Evolutionary conservation across 2,888 invertebrate species (phyloP).

Genomic region (Leptinotarsa rubiginosa): DNA sequence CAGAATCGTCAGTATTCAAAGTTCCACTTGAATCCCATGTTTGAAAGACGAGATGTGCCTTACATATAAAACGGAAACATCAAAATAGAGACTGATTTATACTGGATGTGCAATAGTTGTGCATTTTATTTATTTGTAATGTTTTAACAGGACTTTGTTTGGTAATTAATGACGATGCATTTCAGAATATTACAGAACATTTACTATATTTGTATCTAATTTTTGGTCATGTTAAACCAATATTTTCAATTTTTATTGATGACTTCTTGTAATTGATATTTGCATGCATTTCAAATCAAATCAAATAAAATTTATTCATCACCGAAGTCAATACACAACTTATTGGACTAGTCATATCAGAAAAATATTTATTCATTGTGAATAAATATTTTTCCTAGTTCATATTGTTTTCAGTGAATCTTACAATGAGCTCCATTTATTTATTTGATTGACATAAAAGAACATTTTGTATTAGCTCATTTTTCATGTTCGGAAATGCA

Average conservation of each 20-base stretch:
- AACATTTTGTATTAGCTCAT: background rate
- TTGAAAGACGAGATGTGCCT: slow-evolving; percentile 55
- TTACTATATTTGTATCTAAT: background rate
- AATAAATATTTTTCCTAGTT: no score
- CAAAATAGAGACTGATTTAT: slow-evolving; percentile 42
- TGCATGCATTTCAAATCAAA: background rate
- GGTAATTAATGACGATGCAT: background rate
- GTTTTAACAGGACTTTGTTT: slow-evolving; percentile 17
- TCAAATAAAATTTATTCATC: no score
- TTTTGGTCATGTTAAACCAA: background rate
- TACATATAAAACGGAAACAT: slow-evolving; percentile 36
- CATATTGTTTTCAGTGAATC: background rate
- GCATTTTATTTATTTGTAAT: slow-evolving; percentile 45
- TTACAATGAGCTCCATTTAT: no score
- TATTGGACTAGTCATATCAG: no score
- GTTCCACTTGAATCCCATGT: slow-evolving; percentile 73
- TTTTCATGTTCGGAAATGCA: slow-evolving; percentile 1
- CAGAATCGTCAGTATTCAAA: slow-evolving; percentile 69
- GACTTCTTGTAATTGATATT: background rate
- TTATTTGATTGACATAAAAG: no score
- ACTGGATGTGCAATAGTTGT: slow-evolving; percentile 44
- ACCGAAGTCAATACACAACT: no score
- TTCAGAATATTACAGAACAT: background rate
- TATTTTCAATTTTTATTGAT: background rate
- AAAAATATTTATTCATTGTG: no score